phyloP scores from a whole-genome alignment of 2,888 invertebrate species.

The Sinhomidia bicolor region DNA sequence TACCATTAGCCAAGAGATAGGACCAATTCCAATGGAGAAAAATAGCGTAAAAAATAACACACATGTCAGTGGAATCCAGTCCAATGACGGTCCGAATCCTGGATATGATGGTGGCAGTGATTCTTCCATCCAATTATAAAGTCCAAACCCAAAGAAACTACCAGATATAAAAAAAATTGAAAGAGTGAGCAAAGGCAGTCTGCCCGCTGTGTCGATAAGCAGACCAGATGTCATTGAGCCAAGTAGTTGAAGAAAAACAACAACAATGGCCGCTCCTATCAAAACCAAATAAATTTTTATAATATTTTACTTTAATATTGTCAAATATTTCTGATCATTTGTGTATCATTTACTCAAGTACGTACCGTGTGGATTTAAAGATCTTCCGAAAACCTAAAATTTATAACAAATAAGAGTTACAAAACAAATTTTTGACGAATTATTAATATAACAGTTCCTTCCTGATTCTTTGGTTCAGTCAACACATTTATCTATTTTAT shows the following conservation, averaged over 20 bases:
- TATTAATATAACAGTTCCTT: no score
- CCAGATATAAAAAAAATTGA: conserved; percentile 93
- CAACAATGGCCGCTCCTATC: conserved; percentile 92
- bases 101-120: conserved; percentile 83
- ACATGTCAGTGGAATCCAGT: conserved; percentile 92
- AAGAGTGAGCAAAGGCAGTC: conserved; percentile 91
- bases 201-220: conserved; percentile 92
- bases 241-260: conserved; percentile 92
- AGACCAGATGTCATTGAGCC: conserved; percentile 91
- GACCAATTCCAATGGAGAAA: conserved; percentile 93
- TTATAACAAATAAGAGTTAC: neutral
- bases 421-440: neutral
- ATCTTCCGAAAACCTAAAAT: conserved; percentile 79
- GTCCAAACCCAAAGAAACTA: conserved; percentile 92
- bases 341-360: no score
- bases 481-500: no score
- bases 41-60: conserved; percentile 92
- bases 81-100: conserved; percentile 81
- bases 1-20: conserved; percentile 90
- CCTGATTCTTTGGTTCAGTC: no score
- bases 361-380: conserved; percentile 90
- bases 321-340: no score
- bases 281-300: no score
- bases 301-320: no score
- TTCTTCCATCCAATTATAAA: conserved; percentile 91